phyloP scores from a whole-genome alignment of 2,888 invertebrate genomes.

The Ectobius pallidus region DNA sequence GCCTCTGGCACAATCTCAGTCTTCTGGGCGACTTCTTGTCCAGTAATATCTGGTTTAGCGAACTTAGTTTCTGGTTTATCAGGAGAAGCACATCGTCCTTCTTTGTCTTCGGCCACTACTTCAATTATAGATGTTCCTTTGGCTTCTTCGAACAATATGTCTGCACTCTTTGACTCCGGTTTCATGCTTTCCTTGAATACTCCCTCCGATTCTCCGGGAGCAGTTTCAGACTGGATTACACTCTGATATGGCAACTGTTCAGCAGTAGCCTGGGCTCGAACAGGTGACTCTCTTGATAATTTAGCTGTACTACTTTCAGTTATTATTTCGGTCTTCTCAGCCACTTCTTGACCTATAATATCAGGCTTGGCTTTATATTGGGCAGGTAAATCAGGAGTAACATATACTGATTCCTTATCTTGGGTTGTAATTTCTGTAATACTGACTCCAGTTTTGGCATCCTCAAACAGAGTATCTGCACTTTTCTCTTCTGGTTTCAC shows the following conservation, averaged over 20 bases:
- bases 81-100: slow-evolving; percentile 50
- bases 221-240: slow-evolving; percentile 57
- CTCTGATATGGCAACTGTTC: slow-evolving; percentile 62
- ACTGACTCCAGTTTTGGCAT: slow-evolving; percentile 50
- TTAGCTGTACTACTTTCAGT: slow-evolving; percentile 55
- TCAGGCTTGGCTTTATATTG: slow-evolving; percentile 56
- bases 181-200: slow-evolving; percentile 53
- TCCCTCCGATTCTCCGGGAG: slow-evolving; percentile 54
- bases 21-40: slow-evolving; percentile 57
- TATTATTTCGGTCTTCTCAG: slow-evolving; percentile 59
- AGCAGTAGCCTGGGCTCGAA: slow-evolving; percentile 53
- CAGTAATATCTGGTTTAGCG: slow-evolving; percentile 54
- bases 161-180: slow-evolving; percentile 54
- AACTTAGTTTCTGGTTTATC: slow-evolving; percentile 52
- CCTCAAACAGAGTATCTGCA: slow-evolving; percentile 55
- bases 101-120: slow-evolving; percentile 58
- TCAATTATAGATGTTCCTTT: slow-evolving; percentile 55
- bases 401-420: slow-evolving; percentile 49
- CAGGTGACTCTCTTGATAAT: slow-evolving; percentile 58
- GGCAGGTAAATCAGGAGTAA: slow-evolving; percentile 52
- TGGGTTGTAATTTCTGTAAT: slow-evolving; percentile 51
- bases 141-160: slow-evolving; percentile 54
- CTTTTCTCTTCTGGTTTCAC: slow-evolving; percentile 56
- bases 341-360: slow-evolving; percentile 59
- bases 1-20: slow-evolving; percentile 49